Evolutionary conservation across 2,113 vertebrate species (phyloP), one percentile per base, ranked within the genome.

Genomic region (Cebus imitator): DNA sequence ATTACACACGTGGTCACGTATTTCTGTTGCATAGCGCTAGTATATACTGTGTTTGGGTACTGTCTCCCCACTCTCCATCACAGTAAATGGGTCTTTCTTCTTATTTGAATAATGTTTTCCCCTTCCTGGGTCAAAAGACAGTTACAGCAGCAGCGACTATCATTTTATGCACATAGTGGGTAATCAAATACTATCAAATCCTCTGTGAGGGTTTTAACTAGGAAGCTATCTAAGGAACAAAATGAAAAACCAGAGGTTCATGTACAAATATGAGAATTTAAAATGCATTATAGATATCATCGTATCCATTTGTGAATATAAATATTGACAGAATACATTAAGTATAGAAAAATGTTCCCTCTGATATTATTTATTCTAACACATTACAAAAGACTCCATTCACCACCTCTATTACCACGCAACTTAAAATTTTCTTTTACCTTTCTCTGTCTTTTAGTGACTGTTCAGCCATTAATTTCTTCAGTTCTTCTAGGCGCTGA

Each of bases 391-490:
- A 58, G 20, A 91, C 37, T 17, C 80, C 81, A 30, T 58, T 81
- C 9, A 68, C 23, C 64, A 68, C 9, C 87, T 90, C 57, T 80
- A 27, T 72, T 40, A 2, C 82, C 10, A 27, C 80, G 92, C 89
- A 88, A 43, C 75, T 97, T 94, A 64, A 83, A 37, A 50, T 75
- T 61, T 55, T 75, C 64, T 81, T 87, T 98, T 98, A 99, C 99
- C 99, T 99, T 98, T 99, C 98, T 98, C 97, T 99, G 98, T 99
- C 99, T 98, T 98, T 99, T 97, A 97, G 95, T 8, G 99, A 99
- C 98, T 99, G 99, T 68, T 99, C 98, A 93, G 99, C 98, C 99
- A 99, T 99, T 96, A 99, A 70, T 95, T 98, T 98, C 97, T 99
- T 99, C 93, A 99, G 90, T 98, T 99, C 98, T 81, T 99, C 98